Evolutionary conservation across 2,888 invertebrate species (phyloP).

Genomic region (Celastrina argiolus): DNA sequence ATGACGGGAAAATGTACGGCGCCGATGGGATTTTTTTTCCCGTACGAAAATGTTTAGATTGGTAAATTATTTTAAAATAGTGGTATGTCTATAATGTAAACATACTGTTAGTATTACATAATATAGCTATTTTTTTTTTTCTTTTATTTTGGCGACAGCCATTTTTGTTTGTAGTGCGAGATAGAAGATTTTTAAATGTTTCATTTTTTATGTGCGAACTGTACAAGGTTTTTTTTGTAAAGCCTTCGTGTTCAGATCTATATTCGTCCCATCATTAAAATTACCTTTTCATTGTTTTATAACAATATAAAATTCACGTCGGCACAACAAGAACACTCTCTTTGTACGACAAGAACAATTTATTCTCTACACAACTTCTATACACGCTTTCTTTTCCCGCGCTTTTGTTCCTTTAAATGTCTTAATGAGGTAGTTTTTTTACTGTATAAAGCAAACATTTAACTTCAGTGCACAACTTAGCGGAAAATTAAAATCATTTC

Average conservation of each 20-base stretch:
- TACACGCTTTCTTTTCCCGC: slow-evolving; percentile 14
- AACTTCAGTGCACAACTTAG: background rate
- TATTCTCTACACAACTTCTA: slow-evolving; percentile 10
- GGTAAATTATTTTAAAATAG: too few relatives aligned
- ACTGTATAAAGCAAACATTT: background rate
- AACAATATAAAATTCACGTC: slow-evolving; percentile 5
- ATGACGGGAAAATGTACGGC: too few relatives aligned
- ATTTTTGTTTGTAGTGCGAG: too few relatives aligned
- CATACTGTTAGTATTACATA: too few relatives aligned
- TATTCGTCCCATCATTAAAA: background rate
- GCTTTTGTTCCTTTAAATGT: slow-evolving; percentile 22
- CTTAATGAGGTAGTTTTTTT: slow-evolving; percentile 17
- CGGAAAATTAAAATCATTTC: background rate
- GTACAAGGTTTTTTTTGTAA: too few relatives aligned
- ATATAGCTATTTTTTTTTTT: too few relatives aligned
- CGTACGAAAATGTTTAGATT: too few relatives aligned
- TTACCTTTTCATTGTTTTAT: background rate
- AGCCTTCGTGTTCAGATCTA: background rate
- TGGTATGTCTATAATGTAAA: too few relatives aligned
- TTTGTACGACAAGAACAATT: slow-evolving; percentile 15
- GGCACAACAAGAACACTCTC: background rate
- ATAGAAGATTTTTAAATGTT: too few relatives aligned
- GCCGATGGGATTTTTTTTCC: too few relatives aligned
- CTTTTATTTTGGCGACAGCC: too few relatives aligned
- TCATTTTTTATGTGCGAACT: too few relatives aligned